Percentiles rank a stretch among this genome's conserved stretches.
phyloP scores from a whole-genome alignment of 2,888 invertebrate genomes.

The Hypolimnas misippus region DNA sequence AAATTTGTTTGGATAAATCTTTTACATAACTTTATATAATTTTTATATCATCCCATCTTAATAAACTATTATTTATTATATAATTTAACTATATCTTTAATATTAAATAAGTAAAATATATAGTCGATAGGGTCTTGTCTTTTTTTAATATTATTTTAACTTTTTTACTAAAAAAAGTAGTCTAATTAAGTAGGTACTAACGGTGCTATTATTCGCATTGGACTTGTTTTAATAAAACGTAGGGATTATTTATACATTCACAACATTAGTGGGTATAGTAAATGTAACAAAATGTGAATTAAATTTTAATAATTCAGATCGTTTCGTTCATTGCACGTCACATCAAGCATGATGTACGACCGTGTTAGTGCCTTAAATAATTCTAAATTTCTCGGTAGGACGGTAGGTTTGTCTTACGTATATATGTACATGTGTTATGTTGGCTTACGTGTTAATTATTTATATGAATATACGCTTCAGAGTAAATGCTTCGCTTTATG shows the following conservation, averaged over 20 bases:
- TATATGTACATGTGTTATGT: neutral
- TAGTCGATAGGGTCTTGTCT: no score
- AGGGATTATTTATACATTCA: neutral
- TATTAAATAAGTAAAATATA: no score
- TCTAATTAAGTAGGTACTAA: no score
- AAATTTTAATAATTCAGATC: slow-evolving; percentile 33
- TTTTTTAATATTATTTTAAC: no score
- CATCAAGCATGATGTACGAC: slow-evolving; percentile 20
- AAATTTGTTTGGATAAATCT: no score
- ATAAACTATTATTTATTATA: no score
- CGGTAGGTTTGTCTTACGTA: neutral
- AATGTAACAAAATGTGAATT: slow-evolving; percentile 30
- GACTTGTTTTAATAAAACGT: no score
- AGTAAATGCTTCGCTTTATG: neutral
- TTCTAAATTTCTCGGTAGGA: neutral
- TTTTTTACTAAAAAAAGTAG: no score
- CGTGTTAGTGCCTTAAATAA: neutral
- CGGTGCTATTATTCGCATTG: no score
- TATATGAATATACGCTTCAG: neutral
- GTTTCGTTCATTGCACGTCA: slow-evolving; percentile 21
- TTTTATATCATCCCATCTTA: no score
- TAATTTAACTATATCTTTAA: no score
- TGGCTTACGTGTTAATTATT: neutral
- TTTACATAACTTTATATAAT: no score
- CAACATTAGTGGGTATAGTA: neutral